A percentile compares a stretch with the other conserved stretches of the same genome.
Conservation (phyloP, 2,888 invertebrate genomes). For the Drosophila nr. perissopoda region DNA sequence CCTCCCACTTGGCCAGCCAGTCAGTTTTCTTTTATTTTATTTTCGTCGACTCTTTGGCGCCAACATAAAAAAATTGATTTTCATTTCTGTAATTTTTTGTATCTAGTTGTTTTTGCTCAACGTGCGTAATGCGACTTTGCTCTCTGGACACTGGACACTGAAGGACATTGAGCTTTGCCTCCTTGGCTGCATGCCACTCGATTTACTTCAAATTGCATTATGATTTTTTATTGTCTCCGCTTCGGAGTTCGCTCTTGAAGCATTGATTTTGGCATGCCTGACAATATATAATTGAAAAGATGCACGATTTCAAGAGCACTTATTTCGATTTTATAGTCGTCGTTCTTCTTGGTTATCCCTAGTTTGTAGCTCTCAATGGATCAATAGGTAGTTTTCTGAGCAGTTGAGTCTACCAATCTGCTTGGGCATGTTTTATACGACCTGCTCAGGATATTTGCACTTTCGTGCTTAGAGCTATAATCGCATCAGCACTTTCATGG, state of each 20-base stretch:
- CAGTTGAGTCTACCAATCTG: neutral
- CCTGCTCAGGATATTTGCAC: neutral
- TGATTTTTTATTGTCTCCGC: neutral
- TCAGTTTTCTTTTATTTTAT: slow-evolving; percentile 66
- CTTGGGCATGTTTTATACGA: neutral
- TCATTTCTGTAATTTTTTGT: slow-evolving; percentile 32
- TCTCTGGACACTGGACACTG: neutral
- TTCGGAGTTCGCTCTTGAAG: neutral
- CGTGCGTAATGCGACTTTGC: neutral
- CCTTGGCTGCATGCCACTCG: neutral
- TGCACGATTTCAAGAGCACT: neutral
- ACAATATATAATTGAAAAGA: neutral
- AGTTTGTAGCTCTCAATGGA: no score
- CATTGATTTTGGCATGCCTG: neutral
- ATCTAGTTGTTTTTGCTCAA: neutral
- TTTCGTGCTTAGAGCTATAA: neutral
- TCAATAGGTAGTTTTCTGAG: neutral
- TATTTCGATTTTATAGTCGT: neutral
- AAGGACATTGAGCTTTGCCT: slow-evolving; percentile 5
- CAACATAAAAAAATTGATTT: slow-evolving; percentile 77
- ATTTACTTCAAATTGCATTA: neutral
- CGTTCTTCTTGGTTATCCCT: neutral
- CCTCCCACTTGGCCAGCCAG: neutral
- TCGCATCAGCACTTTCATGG: neutral
- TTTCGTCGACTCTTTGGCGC: slow-evolving; percentile 73